phyloP scores from a whole-genome alignment of 2,888 invertebrate species.

The Eustalomyia histrio region DNA sequence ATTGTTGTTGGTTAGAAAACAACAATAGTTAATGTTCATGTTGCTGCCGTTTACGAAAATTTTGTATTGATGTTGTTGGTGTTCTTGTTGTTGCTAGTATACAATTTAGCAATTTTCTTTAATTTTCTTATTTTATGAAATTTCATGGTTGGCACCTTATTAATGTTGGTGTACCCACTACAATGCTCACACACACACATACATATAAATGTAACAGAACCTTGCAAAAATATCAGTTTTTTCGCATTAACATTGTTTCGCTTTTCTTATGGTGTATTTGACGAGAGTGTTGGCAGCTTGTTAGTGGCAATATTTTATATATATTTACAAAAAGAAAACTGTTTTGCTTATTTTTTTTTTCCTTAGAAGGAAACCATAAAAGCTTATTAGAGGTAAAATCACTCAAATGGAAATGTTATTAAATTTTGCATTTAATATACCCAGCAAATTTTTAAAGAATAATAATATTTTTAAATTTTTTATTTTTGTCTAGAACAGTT shows the following conservation, averaged over 20 bases:
- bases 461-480: no score
- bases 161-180: constrained; percentile 61
- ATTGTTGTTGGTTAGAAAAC: not conserved
- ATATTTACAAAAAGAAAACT: no score
- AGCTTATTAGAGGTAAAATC: constrained; percentile 46
- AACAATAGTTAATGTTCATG: constrained; percentile 1
- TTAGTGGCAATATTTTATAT: constrained; percentile 37
- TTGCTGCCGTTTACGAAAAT: not conserved
- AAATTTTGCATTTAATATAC: constrained; percentile 1
- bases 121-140: constrained; percentile 63
- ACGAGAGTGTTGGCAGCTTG: constrained; percentile 54
- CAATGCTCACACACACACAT: not conserved
- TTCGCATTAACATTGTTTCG: not conserved
- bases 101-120: constrained; percentile 48
- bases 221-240: constrained; percentile 1
- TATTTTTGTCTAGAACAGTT: no score
- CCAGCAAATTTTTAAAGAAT: no score
- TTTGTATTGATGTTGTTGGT: not conserved
- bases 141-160: constrained; percentile 74
- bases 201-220: not conserved
- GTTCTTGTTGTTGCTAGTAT: constrained; percentile 2
- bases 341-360: constrained; percentile 1
- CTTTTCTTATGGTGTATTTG: constrained; percentile 26
- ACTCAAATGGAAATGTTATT: constrained; percentile 41
- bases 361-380: not conserved